Base-by-base conservation (phyloP, 2,113 vertebrate genomes). In the Heteronetta atricapilla region DNA sequence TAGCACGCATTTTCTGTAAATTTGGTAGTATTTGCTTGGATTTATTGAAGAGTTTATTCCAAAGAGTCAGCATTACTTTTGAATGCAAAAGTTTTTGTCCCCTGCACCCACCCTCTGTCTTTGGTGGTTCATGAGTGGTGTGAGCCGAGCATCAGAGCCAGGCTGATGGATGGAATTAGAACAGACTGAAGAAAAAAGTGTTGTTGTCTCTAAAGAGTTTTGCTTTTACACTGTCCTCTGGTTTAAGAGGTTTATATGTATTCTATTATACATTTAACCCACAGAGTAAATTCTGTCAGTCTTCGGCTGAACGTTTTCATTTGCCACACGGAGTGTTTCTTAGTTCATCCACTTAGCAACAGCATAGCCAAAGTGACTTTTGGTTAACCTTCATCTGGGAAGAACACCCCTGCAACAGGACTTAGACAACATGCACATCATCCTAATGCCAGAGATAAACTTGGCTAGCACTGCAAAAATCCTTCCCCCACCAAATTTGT, bases 11-110 rank as follows among this genome's bases (percentile, higher is more conserved):
- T 96, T 97, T 89, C 95, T 86, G 36, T 86, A 82, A 82, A 90
- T 93, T 88, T 85, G 19, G 68, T 80, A 72, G 67, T 72, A 85
- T 95, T 86, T 94, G 19, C 89, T 94, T 93, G 73, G 75, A 90
- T 92, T 97, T 96, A 92, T 38, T 76, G 62, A 88, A 96, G 76
- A 96, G 62, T 82, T 93, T 94, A 89, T 96, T 96, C 62, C 75
- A 68, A 90, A 95, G 85, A 78, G 79, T 55, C 69, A 76, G 91
- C 75, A 75, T 44, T 86, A 64, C 84, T 77, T 93, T 94, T 91
- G 92, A 93, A 90, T 53, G 44, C 70, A 44, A 91, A 72, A 23
- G 82, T 77, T 4, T n/a, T 92, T 93, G 86, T 94, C 78, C 36
- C 33, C 8, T 70, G 22, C 44, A 14, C 7, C 64, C 21, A 52